phyloP scores from a whole-genome alignment of 2,888 invertebrate genomes.

The Nebria salina region DNA sequence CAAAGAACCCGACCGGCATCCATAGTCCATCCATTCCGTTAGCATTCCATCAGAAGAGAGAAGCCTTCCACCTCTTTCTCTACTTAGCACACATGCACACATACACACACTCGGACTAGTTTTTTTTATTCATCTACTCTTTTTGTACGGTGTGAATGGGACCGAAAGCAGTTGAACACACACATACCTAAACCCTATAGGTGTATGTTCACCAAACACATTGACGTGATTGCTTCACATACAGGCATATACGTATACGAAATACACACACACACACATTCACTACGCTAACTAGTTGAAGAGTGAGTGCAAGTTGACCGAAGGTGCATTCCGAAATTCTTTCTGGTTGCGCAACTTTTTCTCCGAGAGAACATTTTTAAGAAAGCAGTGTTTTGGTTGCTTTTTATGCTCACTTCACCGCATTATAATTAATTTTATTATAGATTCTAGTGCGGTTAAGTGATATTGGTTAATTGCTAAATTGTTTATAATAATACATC shows the following conservation, averaged over 20 bases:
- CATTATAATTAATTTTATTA: background rate
- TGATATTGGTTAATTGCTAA: background rate
- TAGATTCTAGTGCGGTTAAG: background rate
- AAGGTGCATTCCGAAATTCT: constrained; percentile 42
- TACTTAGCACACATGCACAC: constrained; percentile 26
- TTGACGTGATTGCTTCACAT: constrained; percentile 6
- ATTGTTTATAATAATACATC: too few relatives aligned
- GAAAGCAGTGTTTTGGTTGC: background rate
- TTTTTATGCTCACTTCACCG: background rate
- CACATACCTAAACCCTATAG: constrained; percentile 12
- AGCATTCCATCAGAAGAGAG: constrained; percentile 42
- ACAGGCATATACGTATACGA: background rate
- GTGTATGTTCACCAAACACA: background rate
- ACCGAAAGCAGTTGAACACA: constrained; percentile 46
- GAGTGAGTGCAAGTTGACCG: constrained; percentile 13
- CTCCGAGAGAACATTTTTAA: background rate
- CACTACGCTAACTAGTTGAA: constrained; percentile 13
- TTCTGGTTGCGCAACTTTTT: constrained; percentile 39
- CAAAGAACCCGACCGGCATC: constrained; percentile 28
- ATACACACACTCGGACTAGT: constrained; percentile 23
- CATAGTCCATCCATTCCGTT: constrained; percentile 42
- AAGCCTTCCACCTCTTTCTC: constrained; percentile 3
- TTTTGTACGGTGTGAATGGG: constrained; percentile 46
- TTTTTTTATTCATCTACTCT: constrained; percentile 43
- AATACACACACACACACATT: background rate